Conservation (phyloP, 2,888 invertebrate species). For the Chorisops tibialis region DNA sequence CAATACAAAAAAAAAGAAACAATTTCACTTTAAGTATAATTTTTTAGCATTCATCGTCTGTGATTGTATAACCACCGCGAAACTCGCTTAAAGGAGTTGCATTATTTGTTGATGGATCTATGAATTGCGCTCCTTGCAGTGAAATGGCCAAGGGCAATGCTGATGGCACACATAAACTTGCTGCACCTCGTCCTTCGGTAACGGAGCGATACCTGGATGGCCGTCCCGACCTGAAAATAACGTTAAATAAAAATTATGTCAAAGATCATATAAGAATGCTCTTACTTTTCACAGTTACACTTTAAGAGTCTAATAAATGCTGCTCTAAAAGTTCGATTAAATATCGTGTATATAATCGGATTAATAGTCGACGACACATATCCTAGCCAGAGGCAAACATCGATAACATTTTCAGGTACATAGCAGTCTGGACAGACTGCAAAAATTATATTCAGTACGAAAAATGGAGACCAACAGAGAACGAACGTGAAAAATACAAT, state of each 20-base stretch:
- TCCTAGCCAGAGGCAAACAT: slow-evolving; percentile 86
- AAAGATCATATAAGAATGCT: slow-evolving; percentile 16
- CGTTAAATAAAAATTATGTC: not conserved
- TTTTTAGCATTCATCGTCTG: slow-evolving; percentile 20
- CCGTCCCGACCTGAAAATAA: slow-evolving; percentile 62
- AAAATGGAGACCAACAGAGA: slow-evolving; percentile 91
- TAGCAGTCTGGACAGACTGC: slow-evolving; percentile 78
- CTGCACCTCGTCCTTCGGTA: slow-evolving; percentile 66
- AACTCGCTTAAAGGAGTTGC: slow-evolving; percentile 50
- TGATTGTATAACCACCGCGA: slow-evolving; percentile 42
- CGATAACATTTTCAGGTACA: slow-evolving; percentile 66
- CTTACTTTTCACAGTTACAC: slow-evolving; percentile 73
- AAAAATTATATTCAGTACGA: slow-evolving; percentile 80
- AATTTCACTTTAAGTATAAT: not conserved
- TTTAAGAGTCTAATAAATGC: slow-evolving; percentile 74
- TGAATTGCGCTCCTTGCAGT: slow-evolving; percentile 61
- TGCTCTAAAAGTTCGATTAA: slow-evolving; percentile 84
- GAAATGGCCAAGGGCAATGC: slow-evolving; percentile 73
- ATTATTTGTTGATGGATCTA: slow-evolving; percentile 48
- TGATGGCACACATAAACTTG: slow-evolving; percentile 68
- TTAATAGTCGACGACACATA: slow-evolving; percentile 91
- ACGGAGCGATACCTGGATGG: slow-evolving; percentile 69
- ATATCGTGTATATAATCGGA: slow-evolving; percentile 90
- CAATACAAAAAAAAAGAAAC: not conserved
- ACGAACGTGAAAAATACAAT: slow-evolving; percentile 91